Conservation (phyloP, 2,888 invertebrate species). For the Synergus itoensis region DNA sequence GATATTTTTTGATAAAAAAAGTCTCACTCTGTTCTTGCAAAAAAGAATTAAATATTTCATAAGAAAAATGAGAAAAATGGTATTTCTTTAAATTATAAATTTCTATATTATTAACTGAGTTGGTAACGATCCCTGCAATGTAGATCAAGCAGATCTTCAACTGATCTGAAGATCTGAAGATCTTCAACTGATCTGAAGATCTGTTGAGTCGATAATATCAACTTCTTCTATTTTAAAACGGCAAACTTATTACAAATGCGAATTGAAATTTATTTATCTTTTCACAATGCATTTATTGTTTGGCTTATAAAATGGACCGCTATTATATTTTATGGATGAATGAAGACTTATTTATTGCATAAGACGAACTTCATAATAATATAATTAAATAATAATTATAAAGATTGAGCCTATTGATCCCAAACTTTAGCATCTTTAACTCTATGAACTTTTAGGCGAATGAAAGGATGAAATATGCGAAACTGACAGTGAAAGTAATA, state of each 20-base stretch:
- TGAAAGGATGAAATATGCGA: conserved; percentile 11
- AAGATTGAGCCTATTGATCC: neutral
- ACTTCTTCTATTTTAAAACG: neutral
- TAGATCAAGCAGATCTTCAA: neutral
- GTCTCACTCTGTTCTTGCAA: neutral
- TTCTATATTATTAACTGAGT: neutral
- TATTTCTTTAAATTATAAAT: neutral
- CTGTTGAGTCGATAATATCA: neutral
- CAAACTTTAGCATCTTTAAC: neutral
- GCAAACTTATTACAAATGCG: neutral
- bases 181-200: neutral
- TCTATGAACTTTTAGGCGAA: conserved; percentile 10
- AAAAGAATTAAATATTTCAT: neutral
- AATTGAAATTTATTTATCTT: neutral
- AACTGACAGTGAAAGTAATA: conserved; percentile 30
- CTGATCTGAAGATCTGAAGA: neutral
- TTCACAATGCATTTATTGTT: neutral
- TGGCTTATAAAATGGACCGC: neutral
- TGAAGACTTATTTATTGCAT: neutral
- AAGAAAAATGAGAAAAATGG: neutral
- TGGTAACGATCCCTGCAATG: neutral
- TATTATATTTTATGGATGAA: neutral
- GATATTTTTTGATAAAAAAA: neutral
- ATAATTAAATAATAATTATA: neutral
- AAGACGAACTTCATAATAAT: neutral